Conservation (phyloP, 2,113 vertebrate genomes). For the Hystrix brachyura region DNA sequence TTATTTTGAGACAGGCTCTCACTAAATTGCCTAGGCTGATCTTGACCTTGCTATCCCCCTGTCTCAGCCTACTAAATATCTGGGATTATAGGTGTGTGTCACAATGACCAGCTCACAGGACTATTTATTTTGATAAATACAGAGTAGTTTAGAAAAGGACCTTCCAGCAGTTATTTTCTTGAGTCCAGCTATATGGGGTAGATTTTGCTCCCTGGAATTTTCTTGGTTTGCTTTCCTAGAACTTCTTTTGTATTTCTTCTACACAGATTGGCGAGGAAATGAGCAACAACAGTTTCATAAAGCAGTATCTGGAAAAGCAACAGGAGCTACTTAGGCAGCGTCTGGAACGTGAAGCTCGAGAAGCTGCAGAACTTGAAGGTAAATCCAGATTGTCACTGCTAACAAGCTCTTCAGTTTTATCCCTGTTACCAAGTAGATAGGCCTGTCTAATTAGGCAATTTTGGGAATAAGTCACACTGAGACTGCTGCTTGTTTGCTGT, state of each 20-base stretch:
- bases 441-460: constrained; percentile 43
- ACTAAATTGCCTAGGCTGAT: background rate
- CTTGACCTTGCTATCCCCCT: background rate
- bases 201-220: constrained; percentile 44
- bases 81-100: background rate
- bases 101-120: background rate
- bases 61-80: background rate
- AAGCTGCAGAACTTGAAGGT: constrained; percentile 92
- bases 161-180: constrained; percentile 45
- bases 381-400: constrained; percentile 53
- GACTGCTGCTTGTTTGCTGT: constrained; percentile 44
- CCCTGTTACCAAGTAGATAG: constrained; percentile 37
- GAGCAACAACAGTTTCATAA: constrained; percentile 98
- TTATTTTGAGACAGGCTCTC: background rate
- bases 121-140: constrained; percentile 33
- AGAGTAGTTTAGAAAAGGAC: constrained; percentile 41
- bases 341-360: constrained; percentile 93
- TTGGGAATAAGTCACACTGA: constrained; percentile 59
- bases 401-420: constrained; percentile 36
- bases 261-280: constrained; percentile 96
- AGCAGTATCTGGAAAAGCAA: constrained; percentile 97
- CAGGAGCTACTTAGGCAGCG: constrained; percentile 95
- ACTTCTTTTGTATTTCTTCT: constrained; percentile 34
- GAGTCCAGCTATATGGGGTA: background rate
- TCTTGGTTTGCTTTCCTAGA: constrained; percentile 69